Conservation (phyloP, 2,113 vertebrate species). For the Phylloscopus trochiloides region DNA sequence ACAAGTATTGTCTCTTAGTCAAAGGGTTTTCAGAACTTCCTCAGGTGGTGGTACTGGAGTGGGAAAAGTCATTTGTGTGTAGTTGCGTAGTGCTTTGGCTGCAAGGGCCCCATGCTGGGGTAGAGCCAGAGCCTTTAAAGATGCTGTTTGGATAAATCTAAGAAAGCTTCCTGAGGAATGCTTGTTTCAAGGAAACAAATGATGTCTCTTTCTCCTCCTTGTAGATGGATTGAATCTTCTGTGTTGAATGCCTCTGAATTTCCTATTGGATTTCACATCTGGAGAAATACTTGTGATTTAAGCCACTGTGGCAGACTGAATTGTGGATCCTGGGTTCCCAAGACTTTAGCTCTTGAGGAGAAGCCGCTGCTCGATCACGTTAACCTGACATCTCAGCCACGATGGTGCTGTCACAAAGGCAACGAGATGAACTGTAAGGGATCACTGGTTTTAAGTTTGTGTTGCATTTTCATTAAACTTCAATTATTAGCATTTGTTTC, state of each 20-base stretch:
- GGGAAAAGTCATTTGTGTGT: neutral
- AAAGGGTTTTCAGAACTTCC: rapidly evolving
- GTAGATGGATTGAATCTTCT: conserved; percentile 90
- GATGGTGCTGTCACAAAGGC: conserved; percentile 99
- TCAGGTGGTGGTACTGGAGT: neutral
- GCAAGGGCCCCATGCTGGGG: neutral
- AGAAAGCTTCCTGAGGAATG: neutral
- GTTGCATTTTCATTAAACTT: neutral
- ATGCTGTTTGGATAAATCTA: neutral
- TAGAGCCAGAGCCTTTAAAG: neutral
- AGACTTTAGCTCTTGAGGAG: conserved; percentile 79
- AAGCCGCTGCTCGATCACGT: conserved; percentile 76
- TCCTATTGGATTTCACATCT: conserved; percentile 68
- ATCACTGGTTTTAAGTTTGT: neutral
- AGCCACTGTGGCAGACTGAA: conserved; percentile 77
- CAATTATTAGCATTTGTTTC: neutral
- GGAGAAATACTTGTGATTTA: conserved; percentile 66
- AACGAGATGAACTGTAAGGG: conserved; percentile 99
- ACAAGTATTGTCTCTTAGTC: neutral
- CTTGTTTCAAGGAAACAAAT: neutral
- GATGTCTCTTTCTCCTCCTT: neutral
- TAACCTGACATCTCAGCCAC: conserved; percentile 75
- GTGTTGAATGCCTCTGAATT: conserved; percentile 84
- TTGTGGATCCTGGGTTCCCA: conserved; percentile 69
- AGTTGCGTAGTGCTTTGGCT: neutral